Base-by-base conservation (phyloP, 2,797 vertebrate species). In the Etheostoma perlongum region DNA sequence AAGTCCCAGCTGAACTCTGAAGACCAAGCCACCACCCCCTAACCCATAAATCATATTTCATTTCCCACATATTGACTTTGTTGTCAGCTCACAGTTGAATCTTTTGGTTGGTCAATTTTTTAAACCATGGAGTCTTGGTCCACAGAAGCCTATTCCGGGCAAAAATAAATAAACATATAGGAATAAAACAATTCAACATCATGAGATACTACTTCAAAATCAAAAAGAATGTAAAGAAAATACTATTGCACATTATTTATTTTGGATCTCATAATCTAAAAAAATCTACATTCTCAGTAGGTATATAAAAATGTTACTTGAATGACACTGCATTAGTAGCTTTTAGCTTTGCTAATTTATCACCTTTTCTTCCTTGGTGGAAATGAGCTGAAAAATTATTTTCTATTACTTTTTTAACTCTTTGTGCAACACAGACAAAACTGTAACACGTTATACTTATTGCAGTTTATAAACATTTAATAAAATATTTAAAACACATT, bases 41-140 rank as follows among this genome's bases (percentile, higher is more conserved):
- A 2, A 69, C 47, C 74, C 6, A 74, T 77, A 54, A 72, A 2
- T 71, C 33, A 18, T 67, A 33, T 23, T 76, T 79, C 23, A 44
- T 36, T 77, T 72, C 55, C 25, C 6, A 49, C 55, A 61, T 21
- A 66, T 71, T 73, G 44, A 59, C 54, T 57, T 9, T 33, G 47
- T 13, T 16, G 13, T 76, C 30, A 67, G 25, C 4, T 49, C 16
- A 53, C 12, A 18, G 44, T 8, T 66, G 62, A 54, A 23, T 66
- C 13, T 1, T 30, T 30, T 30, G 30, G 30, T 30, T 30, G 30
- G 30, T 5, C 5, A 30, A 30, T 30, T 13, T 66, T 73, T 48
- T 7, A 30, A 30, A 47, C 4, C 10, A 10, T 57, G 36, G 19
- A 55, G 16, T 76, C 0, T 58, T 70, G 11, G 40, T 2, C 16